Evolutionary conservation across 2,797 vertebrate genomes (phyloP).

Genomic region (Moxostoma hubbsi): DNA sequence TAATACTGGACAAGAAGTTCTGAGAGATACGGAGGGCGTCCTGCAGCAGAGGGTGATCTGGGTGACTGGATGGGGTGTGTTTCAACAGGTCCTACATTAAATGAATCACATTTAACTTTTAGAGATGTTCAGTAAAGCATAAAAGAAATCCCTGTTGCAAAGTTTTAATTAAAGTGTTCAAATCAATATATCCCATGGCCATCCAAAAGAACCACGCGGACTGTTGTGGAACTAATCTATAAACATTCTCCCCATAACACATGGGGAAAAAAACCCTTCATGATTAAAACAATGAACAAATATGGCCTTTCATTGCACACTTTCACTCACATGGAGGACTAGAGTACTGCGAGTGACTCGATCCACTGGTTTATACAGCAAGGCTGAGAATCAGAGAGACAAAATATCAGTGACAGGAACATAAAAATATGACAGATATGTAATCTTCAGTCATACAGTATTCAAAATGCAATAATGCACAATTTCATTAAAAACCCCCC

Average conservation of each 20-base stretch:
- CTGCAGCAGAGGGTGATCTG: constrained; percentile 90
- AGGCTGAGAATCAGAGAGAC: constrained; percentile 71
- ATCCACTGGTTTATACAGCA: constrained; percentile 97
- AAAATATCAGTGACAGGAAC: background rate
- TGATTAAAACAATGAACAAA: background rate
- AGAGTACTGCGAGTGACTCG: constrained; percentile 95
- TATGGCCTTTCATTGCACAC: background rate
- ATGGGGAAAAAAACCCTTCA: too few species aligned
- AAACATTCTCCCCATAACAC: background rate
- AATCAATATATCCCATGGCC: background rate
- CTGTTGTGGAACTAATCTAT: background rate
- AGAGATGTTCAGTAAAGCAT: background rate
- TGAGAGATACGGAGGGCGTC: constrained; percentile 96
- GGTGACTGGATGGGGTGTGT: constrained; percentile 92
- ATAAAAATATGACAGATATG: background rate
- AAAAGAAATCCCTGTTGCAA: background rate
- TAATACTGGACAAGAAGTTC: constrained; percentile 98
- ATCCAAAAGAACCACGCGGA: background rate
- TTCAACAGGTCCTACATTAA: constrained; percentile 89
- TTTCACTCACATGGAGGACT: constrained; percentile 92
- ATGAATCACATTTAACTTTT: constrained; percentile 22
- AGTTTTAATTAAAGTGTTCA: background rate
- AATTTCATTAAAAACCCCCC: too few species aligned
- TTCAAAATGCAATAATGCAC: background rate
- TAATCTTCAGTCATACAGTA: background rate